Conservation (phyloP, 1,140 invertebrate species). For the Lucilia sericata region DNA sequence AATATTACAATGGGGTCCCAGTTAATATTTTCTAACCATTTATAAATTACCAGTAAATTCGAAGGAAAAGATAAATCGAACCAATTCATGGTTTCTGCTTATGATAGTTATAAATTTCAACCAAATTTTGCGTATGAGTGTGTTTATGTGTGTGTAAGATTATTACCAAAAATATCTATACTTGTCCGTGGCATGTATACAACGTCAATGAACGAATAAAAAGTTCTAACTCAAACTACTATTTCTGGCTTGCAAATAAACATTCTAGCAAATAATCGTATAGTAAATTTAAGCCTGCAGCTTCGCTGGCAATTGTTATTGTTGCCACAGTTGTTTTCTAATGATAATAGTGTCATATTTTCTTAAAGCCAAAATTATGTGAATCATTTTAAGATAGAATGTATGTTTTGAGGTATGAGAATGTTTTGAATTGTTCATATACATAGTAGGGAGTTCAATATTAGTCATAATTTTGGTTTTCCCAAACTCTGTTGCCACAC, state of each 20-base stretch:
- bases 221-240: not conserved
- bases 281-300: not conserved
- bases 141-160: not conserved
- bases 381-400: not conserved
- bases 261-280: not conserved
- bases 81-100: conserved; percentile 23
- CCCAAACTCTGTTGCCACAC: not conserved
- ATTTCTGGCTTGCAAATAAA: not conserved
- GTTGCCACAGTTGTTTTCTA: conserved; percentile 12
- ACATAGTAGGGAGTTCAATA: not conserved
- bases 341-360: conserved; percentile 15
- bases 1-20: not conserved
- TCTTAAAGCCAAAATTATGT: not conserved
- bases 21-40: not conserved
- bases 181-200: not conserved
- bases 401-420: not conserved
- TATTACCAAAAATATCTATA: conserved; percentile 26
- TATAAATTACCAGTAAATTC: conserved; percentile 26
- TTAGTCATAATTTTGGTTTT: not conserved
- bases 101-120: conserved; percentile 13
- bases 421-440: no score
- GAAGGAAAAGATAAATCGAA: conserved; percentile 3
- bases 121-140: no score
- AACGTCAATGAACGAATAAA: not conserved
- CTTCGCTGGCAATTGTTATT: not conserved